phyloP scores from a whole-genome alignment of 2,797 vertebrate genomes.

The Eleutherodactylus coqui region DNA sequence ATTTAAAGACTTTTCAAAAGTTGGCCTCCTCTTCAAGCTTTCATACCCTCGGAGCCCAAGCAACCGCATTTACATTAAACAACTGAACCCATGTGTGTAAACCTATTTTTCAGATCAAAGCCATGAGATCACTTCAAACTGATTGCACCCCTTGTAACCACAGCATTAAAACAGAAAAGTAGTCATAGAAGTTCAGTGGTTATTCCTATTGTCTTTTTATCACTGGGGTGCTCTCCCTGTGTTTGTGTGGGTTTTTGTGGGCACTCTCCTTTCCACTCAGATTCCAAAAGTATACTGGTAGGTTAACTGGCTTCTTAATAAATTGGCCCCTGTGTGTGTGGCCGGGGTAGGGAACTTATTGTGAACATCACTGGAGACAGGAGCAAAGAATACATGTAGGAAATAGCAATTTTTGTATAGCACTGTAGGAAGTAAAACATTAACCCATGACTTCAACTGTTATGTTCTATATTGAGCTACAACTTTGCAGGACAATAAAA shows the following conservation, averaged over 20 bases:
- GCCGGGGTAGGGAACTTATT: background rate
- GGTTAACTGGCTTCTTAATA: background rate
- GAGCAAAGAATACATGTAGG: background rate
- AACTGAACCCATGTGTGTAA: background rate
- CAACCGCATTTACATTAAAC: conserved; percentile 2
- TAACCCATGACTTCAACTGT: too few species aligned
- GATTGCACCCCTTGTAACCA: background rate
- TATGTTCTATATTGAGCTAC: background rate
- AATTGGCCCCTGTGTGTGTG: background rate
- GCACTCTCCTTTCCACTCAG: background rate
- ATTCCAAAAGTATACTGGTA: background rate
- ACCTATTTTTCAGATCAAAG: background rate
- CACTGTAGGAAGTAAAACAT: too few species aligned
- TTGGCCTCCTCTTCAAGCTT: background rate
- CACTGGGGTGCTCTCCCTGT: background rate
- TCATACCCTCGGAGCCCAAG: background rate
- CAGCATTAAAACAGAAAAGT: background rate
- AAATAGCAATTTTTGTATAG: background rate
- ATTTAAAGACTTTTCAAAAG: conserved; percentile 14
- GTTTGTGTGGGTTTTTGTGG: background rate
- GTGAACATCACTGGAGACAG: background rate
- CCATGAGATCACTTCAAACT: background rate
- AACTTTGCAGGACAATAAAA: background rate
- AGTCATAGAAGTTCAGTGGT: too few species aligned
- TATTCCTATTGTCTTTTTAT: background rate